Conservation (phyloP, 2,113 vertebrate species). For the Platysternon megacephalum region DNA sequence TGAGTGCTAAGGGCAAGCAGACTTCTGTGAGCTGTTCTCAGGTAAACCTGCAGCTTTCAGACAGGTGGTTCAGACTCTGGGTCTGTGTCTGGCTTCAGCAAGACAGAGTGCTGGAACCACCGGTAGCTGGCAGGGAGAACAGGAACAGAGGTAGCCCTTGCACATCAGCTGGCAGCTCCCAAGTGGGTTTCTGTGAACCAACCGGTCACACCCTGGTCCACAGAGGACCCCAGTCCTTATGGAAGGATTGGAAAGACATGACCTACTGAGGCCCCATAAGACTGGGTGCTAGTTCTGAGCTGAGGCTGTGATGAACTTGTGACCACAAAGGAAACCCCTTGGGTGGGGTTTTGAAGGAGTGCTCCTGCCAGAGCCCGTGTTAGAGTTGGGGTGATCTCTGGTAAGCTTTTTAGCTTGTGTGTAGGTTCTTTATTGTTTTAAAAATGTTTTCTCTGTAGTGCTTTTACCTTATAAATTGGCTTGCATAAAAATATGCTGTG, state of each 20-base stretch:
- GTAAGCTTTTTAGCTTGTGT: not conserved
- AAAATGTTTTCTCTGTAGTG: not conserved
- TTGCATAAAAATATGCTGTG: not conserved
- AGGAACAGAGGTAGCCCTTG: no score
- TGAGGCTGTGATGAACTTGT: not conserved
- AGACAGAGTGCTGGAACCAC: no score
- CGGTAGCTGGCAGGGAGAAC: no score
- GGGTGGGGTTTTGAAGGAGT: not conserved
- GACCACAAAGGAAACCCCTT: not conserved
- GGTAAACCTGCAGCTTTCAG: no score
- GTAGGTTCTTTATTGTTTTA: not conserved
- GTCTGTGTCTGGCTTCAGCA: no score
- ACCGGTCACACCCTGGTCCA: no score
- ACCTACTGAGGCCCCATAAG: not conserved
- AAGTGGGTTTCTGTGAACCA: no score
- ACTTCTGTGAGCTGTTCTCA: no score
- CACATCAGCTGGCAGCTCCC: no score
- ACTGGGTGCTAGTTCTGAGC: not conserved
- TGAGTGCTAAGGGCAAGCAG: no score
- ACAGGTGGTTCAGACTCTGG: no score
- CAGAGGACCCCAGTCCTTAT: not conserved
- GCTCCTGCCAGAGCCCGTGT: not conserved
- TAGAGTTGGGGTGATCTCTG: not conserved
- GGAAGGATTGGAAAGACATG: not conserved
- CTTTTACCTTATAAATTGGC: not conserved